Conservation (phyloP, 2,888 invertebrate species). For the Crossocerus cetratus region DNA sequence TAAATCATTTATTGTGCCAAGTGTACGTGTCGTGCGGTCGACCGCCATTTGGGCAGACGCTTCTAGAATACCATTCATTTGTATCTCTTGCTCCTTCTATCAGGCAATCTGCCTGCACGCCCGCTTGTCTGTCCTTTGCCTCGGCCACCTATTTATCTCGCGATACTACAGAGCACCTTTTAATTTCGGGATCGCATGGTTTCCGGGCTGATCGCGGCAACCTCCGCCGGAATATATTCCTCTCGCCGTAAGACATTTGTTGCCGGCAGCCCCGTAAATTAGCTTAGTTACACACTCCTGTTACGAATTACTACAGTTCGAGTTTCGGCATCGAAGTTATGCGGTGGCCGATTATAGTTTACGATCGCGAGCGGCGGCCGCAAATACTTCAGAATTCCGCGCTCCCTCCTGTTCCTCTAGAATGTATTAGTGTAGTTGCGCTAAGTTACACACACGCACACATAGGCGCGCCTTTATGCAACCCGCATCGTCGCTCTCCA, state of each 20-base stretch:
- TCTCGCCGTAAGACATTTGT: background rate
- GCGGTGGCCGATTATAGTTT: constrained; percentile 26
- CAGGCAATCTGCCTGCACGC: constrained; percentile 3
- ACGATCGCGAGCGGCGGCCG: constrained; percentile 17
- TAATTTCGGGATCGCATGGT: constrained; percentile 7
- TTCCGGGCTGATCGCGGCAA: background rate
- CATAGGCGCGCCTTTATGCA: constrained; percentile 11
- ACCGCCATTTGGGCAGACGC: constrained; percentile 68
- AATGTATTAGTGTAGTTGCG: constrained; percentile 1
- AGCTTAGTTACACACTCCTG: background rate
- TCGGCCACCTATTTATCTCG: constrained; percentile 35
- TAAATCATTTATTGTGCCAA: constrained; percentile 58
- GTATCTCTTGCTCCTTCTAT: constrained; percentile 42
- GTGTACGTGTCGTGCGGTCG: constrained; percentile 55
- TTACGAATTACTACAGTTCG: constrained; percentile 18
- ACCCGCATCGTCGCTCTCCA: constrained; percentile 36
- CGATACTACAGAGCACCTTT: constrained; percentile 17
- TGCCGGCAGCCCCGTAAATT: constrained; percentile 1
- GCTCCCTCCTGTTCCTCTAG: constrained; percentile 7
- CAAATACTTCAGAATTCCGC: constrained; percentile 30
- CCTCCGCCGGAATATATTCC: no score
- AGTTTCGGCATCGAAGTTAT: constrained; percentile 17
- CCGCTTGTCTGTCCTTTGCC: constrained; percentile 11
- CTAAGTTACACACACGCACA: background rate
- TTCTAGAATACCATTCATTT: constrained; percentile 70